A percentile compares a stretch with the other conserved stretches of the same genome.
Conservation (phyloP, 2,797 vertebrate species). For the Platalea minor region DNA sequence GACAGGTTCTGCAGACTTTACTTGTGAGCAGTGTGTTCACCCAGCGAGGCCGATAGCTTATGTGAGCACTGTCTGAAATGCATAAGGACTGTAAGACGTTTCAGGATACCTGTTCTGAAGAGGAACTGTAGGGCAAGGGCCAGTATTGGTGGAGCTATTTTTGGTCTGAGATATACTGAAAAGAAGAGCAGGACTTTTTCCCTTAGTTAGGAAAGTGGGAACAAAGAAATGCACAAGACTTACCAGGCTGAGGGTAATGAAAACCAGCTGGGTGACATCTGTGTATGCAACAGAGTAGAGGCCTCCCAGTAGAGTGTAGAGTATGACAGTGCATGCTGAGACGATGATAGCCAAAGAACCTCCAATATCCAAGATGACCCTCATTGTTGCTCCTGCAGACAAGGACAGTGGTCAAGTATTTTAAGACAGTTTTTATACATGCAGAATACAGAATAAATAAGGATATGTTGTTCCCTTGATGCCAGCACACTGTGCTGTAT, state of each 20-base stretch:
- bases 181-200: not conserved
- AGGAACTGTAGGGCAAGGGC: not conserved
- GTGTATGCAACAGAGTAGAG: constrained; percentile 84
- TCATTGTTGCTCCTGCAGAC: constrained; percentile 80
- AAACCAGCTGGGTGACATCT: constrained; percentile 82
- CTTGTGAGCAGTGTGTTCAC: not conserved
- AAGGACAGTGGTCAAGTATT: not conserved
- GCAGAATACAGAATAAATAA: not conserved
- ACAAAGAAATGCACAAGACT: constrained; percentile 46
- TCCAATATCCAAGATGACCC: constrained; percentile 80
- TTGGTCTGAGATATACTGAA: not conserved
- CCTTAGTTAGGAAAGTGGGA: not conserved
- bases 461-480: not conserved
- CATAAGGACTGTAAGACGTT: not conserved
- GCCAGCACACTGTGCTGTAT: not conserved
- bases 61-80: not conserved
- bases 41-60: not conserved
- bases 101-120: not conserved
- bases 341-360: constrained; percentile 77
- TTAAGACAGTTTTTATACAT: not conserved
- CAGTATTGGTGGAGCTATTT: not conserved
- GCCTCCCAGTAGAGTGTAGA: constrained; percentile 84
- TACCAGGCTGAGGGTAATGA: constrained; percentile 79
- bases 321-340: constrained; percentile 78
- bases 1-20: not conserved